Conservation (phyloP, 2,888 invertebrate genomes). For the Chrysolina haemoptera region DNA sequence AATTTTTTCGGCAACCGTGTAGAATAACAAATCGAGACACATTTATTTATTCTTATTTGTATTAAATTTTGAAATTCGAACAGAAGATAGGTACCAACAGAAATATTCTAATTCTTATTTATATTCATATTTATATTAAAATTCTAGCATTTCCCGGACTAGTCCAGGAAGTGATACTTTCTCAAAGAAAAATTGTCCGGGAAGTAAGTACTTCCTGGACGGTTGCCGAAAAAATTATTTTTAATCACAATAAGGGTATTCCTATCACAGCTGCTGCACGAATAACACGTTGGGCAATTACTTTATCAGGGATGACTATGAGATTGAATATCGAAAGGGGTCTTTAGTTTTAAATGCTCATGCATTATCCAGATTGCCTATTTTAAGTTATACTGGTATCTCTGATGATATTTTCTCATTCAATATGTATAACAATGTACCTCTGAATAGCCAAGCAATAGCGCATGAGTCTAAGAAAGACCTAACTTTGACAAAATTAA, state of each 20-base stretch:
- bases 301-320: constrained; percentile 10
- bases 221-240: too few species aligned
- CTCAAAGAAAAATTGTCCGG: too few species aligned
- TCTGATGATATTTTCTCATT: not conserved
- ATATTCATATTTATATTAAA: not conserved
- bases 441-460: not conserved
- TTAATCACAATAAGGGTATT: not conserved
- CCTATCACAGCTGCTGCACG: constrained; percentile 3
- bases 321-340: constrained; percentile 10
- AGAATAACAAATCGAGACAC: too few species aligned
- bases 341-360: constrained; percentile 2
- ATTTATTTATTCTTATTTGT: too few species aligned
- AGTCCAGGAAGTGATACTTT: too few species aligned
- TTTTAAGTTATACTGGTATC: not conserved
- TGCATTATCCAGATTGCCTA: constrained; percentile 5
- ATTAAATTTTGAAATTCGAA: too few species aligned
- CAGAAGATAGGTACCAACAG: too few species aligned
- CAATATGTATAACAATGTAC: not conserved
- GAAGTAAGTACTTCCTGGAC: too few species aligned
- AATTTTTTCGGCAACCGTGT: too few species aligned
- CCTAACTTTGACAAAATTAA: not conserved
- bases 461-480: not conserved
- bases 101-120: too few species aligned
- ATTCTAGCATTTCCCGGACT: too few species aligned
- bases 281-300: constrained; percentile 4